Evolutionary conservation across 2,113 vertebrate genomes (phyloP).

Genomic region (Nesospiza acunhae): DNA sequence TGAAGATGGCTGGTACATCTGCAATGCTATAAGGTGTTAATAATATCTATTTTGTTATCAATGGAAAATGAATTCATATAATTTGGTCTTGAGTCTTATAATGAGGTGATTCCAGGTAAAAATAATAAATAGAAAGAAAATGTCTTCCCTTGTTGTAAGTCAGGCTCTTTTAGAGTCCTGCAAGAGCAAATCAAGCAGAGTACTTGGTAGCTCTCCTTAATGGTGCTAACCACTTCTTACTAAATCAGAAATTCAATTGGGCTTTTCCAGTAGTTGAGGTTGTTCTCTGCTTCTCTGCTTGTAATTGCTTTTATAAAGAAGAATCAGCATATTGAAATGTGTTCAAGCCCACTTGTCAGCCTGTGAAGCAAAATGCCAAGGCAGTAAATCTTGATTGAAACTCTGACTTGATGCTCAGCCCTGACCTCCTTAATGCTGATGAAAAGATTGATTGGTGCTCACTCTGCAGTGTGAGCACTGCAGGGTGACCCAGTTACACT

Average conservation of each 20-base stretch:
- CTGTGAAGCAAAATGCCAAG: slow-evolving; percentile 26
- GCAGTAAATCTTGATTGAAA: slow-evolving; percentile 38
- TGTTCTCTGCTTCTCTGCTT: slow-evolving; percentile 1
- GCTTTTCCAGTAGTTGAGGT: background rate
- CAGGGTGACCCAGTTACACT: background rate
- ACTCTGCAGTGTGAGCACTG: background rate
- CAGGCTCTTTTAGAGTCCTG: background rate
- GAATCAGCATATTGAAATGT: slow-evolving; percentile 57
- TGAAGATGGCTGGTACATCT: background rate
- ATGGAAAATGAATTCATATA: background rate
- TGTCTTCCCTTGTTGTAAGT: background rate
- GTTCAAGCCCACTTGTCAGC: slow-evolving; percentile 25
- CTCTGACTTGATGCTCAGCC: background rate
- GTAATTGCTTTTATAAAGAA: slow-evolving; percentile 53
- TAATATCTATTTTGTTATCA: background rate
- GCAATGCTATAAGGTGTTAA: background rate
- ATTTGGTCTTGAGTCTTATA: background rate
- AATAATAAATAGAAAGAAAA: background rate
- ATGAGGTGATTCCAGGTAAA: background rate
- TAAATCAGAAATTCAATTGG: slow-evolving; percentile 25
- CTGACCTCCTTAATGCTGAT: background rate
- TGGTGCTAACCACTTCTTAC: background rate
- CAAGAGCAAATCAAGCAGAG: background rate
- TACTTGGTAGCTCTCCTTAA: background rate
- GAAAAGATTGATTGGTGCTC: slow-evolving; percentile 10